A percentile compares a stretch with the other conserved stretches of the same genome.
Evolutionary conservation across 2,797 vertebrate genomes (phyloP).

Genomic region (Muraenolepis orangiensis): DNA sequence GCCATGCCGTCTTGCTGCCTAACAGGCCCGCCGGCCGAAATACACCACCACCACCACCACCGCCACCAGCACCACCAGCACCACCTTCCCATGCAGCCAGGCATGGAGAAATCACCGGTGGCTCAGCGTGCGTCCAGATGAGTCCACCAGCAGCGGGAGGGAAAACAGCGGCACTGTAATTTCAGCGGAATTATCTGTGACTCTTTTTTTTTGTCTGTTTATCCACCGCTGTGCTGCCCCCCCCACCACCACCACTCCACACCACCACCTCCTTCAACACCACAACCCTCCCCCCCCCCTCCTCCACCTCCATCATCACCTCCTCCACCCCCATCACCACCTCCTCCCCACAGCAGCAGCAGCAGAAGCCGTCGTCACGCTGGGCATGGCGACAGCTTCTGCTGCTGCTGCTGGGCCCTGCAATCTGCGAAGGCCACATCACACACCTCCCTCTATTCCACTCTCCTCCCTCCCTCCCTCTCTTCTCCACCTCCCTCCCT

Average conservation of each 20-base stretch:
- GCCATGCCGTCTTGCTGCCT: slow-evolving; percentile 53
- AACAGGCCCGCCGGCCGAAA: slow-evolving; percentile 56
- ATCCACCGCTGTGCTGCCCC: slow-evolving; percentile 43
- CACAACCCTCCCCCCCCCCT: slow-evolving; percentile 9
- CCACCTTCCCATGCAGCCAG: too few species aligned
- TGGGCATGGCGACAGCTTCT: slow-evolving; percentile 52
- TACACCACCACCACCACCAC: slow-evolving; percentile 33
- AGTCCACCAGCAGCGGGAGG: slow-evolving; percentile 55
- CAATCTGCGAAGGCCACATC: slow-evolving; percentile 15
- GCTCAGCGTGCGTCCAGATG: slow-evolving; percentile 34
- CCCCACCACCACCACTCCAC: slow-evolving; percentile 16
- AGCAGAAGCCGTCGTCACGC: slow-evolving; percentile 50
- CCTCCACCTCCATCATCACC: too few species aligned
- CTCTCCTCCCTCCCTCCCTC: slow-evolving; percentile 10
- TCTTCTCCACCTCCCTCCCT: slow-evolving; percentile 28
- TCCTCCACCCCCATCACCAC: background rate
- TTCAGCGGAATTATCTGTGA: slow-evolving; percentile 59
- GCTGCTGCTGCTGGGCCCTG: too few species aligned
- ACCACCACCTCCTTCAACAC: too few species aligned
- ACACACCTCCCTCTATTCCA: slow-evolving; percentile 20
- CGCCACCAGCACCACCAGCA: too few species aligned
- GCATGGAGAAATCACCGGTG: slow-evolving; percentile 61
- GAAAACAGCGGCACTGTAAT: slow-evolving; percentile 36
- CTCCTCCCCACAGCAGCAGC: background rate
- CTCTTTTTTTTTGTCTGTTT: slow-evolving; percentile 67